Conservation (phyloP, 2,888 invertebrate species). For the Leptopilina syphax region DNA sequence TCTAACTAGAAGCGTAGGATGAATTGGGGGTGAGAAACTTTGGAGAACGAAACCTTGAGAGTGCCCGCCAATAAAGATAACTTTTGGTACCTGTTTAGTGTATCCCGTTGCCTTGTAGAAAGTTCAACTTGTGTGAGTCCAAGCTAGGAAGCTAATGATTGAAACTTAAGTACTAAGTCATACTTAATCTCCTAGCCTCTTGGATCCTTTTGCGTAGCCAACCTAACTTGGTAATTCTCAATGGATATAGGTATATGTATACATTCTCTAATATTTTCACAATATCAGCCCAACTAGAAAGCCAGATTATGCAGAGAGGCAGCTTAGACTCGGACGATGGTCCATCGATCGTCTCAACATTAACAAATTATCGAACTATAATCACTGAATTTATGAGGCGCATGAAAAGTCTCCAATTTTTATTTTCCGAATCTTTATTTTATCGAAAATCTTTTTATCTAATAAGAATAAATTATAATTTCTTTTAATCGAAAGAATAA, state of each 20-base stretch:
- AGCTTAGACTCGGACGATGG: slow-evolving; percentile 64
- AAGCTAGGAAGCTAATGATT: slow-evolving; percentile 68
- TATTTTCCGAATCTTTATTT: too few relatives aligned
- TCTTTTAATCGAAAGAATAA: too few relatives aligned
- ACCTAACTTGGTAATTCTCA: slow-evolving; percentile 4
- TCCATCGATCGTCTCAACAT: slow-evolving; percentile 54
- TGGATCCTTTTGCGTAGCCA: slow-evolving; percentile 39
- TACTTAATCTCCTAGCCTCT: slow-evolving; percentile 67
- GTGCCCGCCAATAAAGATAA: slow-evolving; percentile 5
- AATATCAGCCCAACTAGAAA: slow-evolving; percentile 42
- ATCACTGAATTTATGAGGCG: too few relatives aligned
- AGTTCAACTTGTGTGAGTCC: slow-evolving; percentile 41
- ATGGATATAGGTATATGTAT: slow-evolving; percentile 10
- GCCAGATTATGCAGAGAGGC: slow-evolving; percentile 65
- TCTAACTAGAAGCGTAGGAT: background rate
- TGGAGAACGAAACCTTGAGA: slow-evolving; percentile 25
- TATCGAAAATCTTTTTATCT: too few relatives aligned
- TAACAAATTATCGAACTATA: slow-evolving; percentile 1
- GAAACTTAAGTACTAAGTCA: slow-evolving; percentile 75
- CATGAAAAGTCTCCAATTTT: too few relatives aligned
- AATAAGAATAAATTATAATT: too few relatives aligned
- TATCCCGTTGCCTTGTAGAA: slow-evolving; percentile 10
- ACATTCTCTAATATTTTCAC: slow-evolving; percentile 44
- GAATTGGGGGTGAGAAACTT: background rate
- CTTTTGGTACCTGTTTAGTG: slow-evolving; percentile 22